Conservation (phyloP, 2,888 invertebrate species). For the Drosophila flavopinicola region DNA sequence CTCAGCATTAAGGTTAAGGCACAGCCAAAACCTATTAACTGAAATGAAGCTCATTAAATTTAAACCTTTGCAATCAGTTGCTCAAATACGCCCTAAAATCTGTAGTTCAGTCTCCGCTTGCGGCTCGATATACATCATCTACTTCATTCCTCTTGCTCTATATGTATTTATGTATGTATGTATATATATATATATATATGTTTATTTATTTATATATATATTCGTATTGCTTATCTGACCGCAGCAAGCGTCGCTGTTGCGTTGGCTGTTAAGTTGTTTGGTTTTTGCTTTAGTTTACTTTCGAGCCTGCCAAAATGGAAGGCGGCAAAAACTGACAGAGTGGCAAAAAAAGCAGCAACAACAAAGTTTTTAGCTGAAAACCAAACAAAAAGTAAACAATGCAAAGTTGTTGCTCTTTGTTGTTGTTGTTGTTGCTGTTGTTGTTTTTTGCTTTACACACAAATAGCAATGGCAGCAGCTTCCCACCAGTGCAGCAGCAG, state of each 20-base stretch:
- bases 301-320: slow-evolving; percentile 64
- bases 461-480: slow-evolving; percentile 58
- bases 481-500: slow-evolving; percentile 27
- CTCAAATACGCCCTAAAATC: not conserved
- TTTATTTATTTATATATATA: slow-evolving; percentile 19
- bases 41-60: too few relatives aligned
- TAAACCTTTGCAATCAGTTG: too few relatives aligned
- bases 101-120: slow-evolving; percentile 2
- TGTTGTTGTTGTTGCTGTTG: slow-evolving; percentile 34
- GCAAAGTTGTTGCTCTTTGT: slow-evolving; percentile 53
- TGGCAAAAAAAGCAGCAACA: slow-evolving; percentile 58
- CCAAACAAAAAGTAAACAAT: slow-evolving; percentile 75
- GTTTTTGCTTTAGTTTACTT: slow-evolving; percentile 69
- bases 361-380: slow-evolving; percentile 53
- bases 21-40: too few relatives aligned
- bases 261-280: slow-evolving; percentile 65
- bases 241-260: slow-evolving; percentile 62
- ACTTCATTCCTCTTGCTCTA: slow-evolving; percentile 3
- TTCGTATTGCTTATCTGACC: slow-evolving; percentile 60
- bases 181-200: not conserved
- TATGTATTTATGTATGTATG: not conserved
- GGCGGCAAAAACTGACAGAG: slow-evolving; percentile 60
- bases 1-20: too few relatives aligned
- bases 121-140: slow-evolving; percentile 11
- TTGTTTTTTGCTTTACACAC: slow-evolving; percentile 51